Evolutionary conservation across 2,888 invertebrate genomes (phyloP), one percentile per base, ranked within the genome.

Genomic region (Anarsia innoxiella): DNA sequence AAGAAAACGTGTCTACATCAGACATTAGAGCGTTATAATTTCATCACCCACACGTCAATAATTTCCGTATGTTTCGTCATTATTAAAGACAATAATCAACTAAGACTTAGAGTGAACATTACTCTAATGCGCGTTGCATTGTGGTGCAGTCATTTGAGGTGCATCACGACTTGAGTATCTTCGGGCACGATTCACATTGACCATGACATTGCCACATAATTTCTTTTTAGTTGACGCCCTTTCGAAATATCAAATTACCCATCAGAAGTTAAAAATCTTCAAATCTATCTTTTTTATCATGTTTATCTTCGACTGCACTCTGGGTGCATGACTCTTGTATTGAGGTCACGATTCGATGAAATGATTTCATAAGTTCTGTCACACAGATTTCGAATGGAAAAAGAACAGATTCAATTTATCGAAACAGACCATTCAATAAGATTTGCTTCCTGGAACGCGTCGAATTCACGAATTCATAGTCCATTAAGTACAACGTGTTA

Each of bases 201-300:
- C 78, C 79, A 60, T 80, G 79, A 77, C 80, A 78, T 76, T 78
- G 78, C 75, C 52, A 53, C 63, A 69, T 74, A 59, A 67, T 59
- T 57, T 56, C 51, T 56, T 59, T 53, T 53, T 56, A 50, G 60
- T 59, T 63, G 53, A 62, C 59, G 63, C 60, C 52, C 58, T 64
- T 61, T 56, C 54, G 48, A 56, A 58, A 65, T 53, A 45, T 41
- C 49, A 44, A 44, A 45, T 44, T 44, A 42, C 42, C 44, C 31
- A 31, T 32, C 44, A 40, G 31, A 34, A 27, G 11, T 16, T 19
- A 12, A 31, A 33, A 35, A 35, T 35, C 36, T 38, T 37, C 9
- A 31, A 38, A 36, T 31, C 19, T 10, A 31, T 27, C 26, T 37
- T 29, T 29, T 32, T 40, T 32, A 39, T 42, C 39, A 31, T 33